Percentiles rank a stretch among this genome's conserved stretches.
Evolutionary conservation across 1,140 invertebrate genomes (phyloP).

Genomic region (Eufriesea mexicana): DNA sequence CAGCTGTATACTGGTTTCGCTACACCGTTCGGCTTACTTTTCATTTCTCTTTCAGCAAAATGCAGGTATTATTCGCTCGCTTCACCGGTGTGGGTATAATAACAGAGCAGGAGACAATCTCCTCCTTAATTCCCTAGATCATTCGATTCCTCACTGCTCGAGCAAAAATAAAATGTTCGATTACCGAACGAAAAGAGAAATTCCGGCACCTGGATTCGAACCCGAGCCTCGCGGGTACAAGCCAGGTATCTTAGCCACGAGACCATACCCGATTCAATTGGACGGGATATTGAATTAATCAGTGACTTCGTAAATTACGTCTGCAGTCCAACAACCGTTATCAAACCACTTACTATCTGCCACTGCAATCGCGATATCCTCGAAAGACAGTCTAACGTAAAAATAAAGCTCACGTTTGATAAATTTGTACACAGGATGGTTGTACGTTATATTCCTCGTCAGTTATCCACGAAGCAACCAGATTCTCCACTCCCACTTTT

Average conservation of each 20-base stretch:
- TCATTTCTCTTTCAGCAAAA: not conserved
- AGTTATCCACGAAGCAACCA: too few species aligned
- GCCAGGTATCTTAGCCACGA: constrained; percentile 81
- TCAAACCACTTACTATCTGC: too few species aligned
- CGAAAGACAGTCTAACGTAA: too few species aligned
- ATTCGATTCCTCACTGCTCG: not conserved
- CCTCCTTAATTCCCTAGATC: not conserved
- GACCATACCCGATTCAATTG: constrained; percentile 67
- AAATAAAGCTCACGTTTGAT: too few species aligned
- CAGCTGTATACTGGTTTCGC: constrained; percentile 18
- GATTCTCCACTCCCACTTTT: not conserved
- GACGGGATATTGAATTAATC: too few species aligned
- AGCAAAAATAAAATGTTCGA: not conserved
- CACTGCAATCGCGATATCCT: too few species aligned
- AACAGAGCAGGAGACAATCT: too few species aligned
- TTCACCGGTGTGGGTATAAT: not conserved
- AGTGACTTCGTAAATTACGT: too few species aligned
- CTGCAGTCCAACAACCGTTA: too few species aligned
- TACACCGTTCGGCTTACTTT: not conserved
- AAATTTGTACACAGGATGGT: too few species aligned
- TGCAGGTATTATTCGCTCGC: not conserved
- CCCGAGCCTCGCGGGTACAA: constrained; percentile 74
- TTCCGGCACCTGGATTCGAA: constrained; percentile 74
- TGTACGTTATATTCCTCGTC: not conserved
- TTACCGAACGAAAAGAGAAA: constrained; percentile 31